Evolutionary conservation across 1,140 invertebrate species (phyloP).

Genomic region (Leptinotarsa texana): DNA sequence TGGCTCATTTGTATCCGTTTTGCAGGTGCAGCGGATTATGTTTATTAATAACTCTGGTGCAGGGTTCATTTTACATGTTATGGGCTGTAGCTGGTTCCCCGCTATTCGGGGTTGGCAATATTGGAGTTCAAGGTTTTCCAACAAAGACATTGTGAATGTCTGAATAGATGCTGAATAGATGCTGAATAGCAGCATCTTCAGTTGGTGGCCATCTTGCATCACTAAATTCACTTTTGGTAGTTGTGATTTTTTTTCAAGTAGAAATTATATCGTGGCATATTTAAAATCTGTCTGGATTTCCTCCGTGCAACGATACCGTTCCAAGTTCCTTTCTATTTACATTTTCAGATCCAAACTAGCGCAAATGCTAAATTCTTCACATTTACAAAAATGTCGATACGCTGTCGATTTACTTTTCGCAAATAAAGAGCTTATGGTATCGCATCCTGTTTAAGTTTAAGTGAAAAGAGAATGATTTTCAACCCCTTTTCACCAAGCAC

Average conservation of each 20-base stretch:
- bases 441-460: not conserved
- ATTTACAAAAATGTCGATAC: not conserved
- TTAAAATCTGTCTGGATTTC: not conserved
- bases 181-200: not conserved
- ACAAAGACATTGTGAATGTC: too few relatives aligned
- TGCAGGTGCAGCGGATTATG: too few relatives aligned
- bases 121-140: too few relatives aligned
- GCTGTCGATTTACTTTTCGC: not conserved
- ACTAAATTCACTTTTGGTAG: slow-evolving; percentile 3
- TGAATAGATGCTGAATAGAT: too few relatives aligned
- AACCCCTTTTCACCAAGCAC: not conserved
- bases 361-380: not conserved
- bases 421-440: not conserved
- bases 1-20: too few relatives aligned
- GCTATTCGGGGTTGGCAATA: too few relatives aligned
- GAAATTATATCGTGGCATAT: not conserved
- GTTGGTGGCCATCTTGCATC: not conserved
- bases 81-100: too few relatives aligned
- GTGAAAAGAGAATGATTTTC: not conserved
- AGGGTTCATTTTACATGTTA: too few relatives aligned
- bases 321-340: not conserved
- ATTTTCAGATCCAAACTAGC: not conserved
- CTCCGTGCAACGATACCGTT: not conserved
- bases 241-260: not conserved
- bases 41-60: too few relatives aligned